These are phyloP conservation scores for Polydrusus tereticollis DNA, from an alignment of 2,888 invertebrate genomes.

Conservation along the genomic window DNA sequence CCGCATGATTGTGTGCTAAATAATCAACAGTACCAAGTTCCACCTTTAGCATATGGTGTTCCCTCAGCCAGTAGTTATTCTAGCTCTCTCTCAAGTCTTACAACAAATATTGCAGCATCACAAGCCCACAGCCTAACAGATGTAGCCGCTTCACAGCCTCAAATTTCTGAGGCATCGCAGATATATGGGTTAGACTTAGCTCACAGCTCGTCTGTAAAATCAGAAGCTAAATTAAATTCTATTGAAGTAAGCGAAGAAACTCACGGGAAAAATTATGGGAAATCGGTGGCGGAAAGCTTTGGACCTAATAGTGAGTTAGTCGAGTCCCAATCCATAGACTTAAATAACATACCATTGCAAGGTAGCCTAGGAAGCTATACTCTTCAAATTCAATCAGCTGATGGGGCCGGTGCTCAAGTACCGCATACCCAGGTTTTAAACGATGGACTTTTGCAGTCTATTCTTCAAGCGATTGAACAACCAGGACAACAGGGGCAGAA, in stretches of 20 bases:
- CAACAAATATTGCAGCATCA: no score
- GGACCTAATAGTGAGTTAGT: constrained; percentile 63
- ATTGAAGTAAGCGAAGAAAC: constrained; percentile 51
- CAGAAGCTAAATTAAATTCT: constrained; percentile 54
- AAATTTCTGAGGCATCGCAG: constrained; percentile 52
- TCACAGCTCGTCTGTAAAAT: constrained; percentile 60
- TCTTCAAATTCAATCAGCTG: constrained; percentile 82
- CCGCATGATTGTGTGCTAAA: constrained; percentile 61
- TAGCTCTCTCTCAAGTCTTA: constrained; percentile 69
- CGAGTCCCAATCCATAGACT: constrained; percentile 64
- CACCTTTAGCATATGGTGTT: constrained; percentile 62
- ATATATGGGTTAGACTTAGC: constrained; percentile 62
- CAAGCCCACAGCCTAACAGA: constrained; percentile 56
- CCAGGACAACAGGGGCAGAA: constrained; percentile 65
- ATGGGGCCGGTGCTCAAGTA: constrained; percentile 68
- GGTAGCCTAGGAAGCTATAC: constrained; percentile 77
- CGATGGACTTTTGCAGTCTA: constrained; percentile 83
- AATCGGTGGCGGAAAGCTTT: constrained; percentile 62
- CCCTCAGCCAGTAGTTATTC: constrained; percentile 71
- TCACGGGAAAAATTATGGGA: constrained; percentile 60
- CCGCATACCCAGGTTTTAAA: constrained; percentile 85
- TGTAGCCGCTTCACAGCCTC: constrained; percentile 45
- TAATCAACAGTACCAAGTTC: constrained; percentile 61
- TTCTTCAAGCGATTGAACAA: constrained; percentile 85
- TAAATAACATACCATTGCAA: constrained; percentile 70